Evolutionary conservation across 2,888 invertebrate species (phyloP).

Genomic region (Ecliptopera silaceata): DNA sequence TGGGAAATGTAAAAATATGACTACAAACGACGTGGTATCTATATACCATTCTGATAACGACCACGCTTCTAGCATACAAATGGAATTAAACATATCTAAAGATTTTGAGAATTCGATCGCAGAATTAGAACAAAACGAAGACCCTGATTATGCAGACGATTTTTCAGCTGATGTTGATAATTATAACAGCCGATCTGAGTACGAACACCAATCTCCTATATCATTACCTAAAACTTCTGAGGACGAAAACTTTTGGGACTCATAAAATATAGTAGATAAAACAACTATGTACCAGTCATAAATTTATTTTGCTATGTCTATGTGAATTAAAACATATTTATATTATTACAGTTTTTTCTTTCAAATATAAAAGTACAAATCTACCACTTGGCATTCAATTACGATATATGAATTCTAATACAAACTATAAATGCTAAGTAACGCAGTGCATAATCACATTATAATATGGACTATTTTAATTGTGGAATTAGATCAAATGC

Average conservation of each 20-base stretch:
- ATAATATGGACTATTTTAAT: conserved; percentile 39
- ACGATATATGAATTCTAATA: conserved; percentile 33
- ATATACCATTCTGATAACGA: conserved; percentile 48
- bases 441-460: conserved; percentile 51
- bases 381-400: conserved; percentile 44
- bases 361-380: conserved; percentile 79
- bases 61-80: conserved; percentile 45
- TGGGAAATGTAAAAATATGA: conserved; percentile 5
- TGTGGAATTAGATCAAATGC: conserved; percentile 32
- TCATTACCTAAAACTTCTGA: conserved; percentile 60
- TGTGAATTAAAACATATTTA: conserved; percentile 45
- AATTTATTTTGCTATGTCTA: conserved; percentile 58
- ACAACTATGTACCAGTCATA: conserved; percentile 47
- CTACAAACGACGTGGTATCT: conserved; percentile 47
- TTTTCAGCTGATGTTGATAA: conserved; percentile 66
- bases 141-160: conserved; percentile 53
- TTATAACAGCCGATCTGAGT: conserved; percentile 56
- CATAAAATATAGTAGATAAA: conserved; percentile 38
- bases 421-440: conserved; percentile 64
- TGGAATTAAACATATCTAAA: conserved; percentile 45
- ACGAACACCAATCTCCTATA: conserved; percentile 52
- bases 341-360: conserved; percentile 56
- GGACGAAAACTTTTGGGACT: conserved; percentile 70
- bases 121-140: conserved; percentile 41
- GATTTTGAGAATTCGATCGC: conserved; percentile 40